Evolutionary conservation across 1,140 invertebrate genomes (phyloP).

Genomic region (Apis cerana): DNA sequence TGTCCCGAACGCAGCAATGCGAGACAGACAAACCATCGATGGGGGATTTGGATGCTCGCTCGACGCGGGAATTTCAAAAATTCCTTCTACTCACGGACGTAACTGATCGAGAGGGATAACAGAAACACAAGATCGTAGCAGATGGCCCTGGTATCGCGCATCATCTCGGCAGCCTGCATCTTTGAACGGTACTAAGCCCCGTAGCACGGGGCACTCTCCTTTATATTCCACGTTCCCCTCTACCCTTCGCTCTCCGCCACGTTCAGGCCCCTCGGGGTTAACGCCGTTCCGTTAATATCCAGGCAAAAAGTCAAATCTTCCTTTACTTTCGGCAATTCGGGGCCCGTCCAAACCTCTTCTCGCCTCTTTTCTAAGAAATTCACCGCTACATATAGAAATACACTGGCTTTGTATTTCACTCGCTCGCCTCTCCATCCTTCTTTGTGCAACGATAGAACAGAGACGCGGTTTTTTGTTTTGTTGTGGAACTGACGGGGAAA

Average conservation of each 20-base stretch:
- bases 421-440: background rate
- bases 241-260: constrained; percentile 51
- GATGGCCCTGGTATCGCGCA: constrained; percentile 66
- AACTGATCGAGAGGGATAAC: constrained; percentile 63
- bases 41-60: constrained; percentile 17
- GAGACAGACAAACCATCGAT: background rate
- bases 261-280: constrained; percentile 70
- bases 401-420: background rate
- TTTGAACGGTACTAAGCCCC: constrained; percentile 79
- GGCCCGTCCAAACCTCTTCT: constrained; percentile 13
- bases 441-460: background rate
- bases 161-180: constrained; percentile 77
- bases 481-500: background rate
- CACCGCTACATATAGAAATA: background rate
- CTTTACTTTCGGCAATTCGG: constrained; percentile 58
- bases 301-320: constrained; percentile 66
- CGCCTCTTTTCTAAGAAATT: constrained; percentile 36
- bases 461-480: background rate
- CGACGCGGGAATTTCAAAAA: constrained; percentile 53
- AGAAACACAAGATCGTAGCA: constrained; percentile 62
- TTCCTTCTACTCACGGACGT: constrained; percentile 74
- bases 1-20: background rate
- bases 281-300: constrained; percentile 74
- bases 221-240: constrained; percentile 73
- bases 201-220: constrained; percentile 76